Conservation (phyloP, 2,888 invertebrate genomes). For the Pocota personata region DNA sequence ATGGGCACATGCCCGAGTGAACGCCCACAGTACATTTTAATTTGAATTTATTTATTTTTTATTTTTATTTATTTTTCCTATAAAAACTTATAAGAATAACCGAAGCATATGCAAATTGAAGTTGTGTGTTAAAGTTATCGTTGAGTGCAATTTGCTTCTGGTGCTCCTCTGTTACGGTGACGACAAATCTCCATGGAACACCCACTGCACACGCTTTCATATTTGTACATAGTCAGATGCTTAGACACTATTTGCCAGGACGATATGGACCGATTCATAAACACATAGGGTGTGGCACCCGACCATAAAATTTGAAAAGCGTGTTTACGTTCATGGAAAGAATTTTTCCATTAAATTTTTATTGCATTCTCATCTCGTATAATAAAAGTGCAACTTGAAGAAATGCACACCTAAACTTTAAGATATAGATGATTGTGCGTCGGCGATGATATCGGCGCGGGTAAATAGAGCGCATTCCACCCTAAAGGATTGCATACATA, state of each 20-base stretch:
- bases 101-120: conserved; percentile 63
- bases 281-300: conserved; percentile 11
- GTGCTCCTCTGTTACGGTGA: not conserved
- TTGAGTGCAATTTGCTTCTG: conserved; percentile 52
- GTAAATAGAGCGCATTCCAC: not conserved
- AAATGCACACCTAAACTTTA: conserved; percentile 32
- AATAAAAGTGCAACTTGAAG: conserved; percentile 52
- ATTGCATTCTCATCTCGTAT: conserved; percentile 58
- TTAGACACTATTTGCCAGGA: not conserved
- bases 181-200: conserved; percentile 5
- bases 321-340: conserved; percentile 39
- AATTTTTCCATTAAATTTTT: conserved; percentile 55
- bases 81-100: conserved; percentile 29
- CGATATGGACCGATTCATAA: conserved; percentile 16
- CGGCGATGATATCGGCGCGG: not conserved
- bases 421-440: not conserved
- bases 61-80: not conserved
- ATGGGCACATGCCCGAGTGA: conserved; percentile 44
- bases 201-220: not conserved
- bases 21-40: conserved; percentile 33
- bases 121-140: conserved; percentile 60
- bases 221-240: not conserved
- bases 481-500: not conserved
- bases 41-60: conserved; percentile 31
- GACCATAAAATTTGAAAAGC: conserved; percentile 51